Base-by-base conservation (phyloP, 30 jellyfish, hydroid and myxozoan species). In the Aurelia coerulea region DNA sequence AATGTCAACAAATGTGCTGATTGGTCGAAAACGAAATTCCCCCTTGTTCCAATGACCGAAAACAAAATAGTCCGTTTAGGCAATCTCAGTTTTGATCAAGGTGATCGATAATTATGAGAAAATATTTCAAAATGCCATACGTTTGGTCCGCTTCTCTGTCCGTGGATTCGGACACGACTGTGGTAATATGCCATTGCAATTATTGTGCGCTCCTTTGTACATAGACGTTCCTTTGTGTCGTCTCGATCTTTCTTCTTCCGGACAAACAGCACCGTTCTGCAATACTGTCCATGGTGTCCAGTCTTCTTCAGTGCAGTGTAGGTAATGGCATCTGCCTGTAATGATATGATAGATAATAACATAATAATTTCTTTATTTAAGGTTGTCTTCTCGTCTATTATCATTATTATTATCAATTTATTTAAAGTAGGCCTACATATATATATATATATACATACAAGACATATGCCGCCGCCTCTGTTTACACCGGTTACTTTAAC, bases 111-210 rank as follows among this genome's bases (percentile, higher is more conserved):
- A 16, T 68, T 23, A 34, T 14, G 4, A 32, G 54, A 56, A 39
- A 15, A 62, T 37, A 1, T 5, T 72, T 18, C 5, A 32, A 14
- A 17, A 1, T 23, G n/a, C 23, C 79, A 18, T 80, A 86, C 96
- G 94, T 80, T 85, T 91, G 42, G 76, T 90, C 52, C 98, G 73
- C 35, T 17, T 58, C 35, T 87, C 96, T 10, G 80, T 81, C 3
- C 39, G 53, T 10, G 71, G 74, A 10, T 65, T 54, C 8, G 95
- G 97, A 52, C 98, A 92, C 5, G 86, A 12, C 41, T 63, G 88
- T 9, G 97, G 97, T 10, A 97, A 95, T 31, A 92, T 84, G 18
- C 97, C 96, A 60, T 72, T 67, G 67, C 98, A 92, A 58, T 69
- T 83, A 17, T 64, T 68, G 60, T 13, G 68, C 9, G 98, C 95